Evolutionary conservation across 2,888 invertebrate species (phyloP), one percentile per base, ranked within the genome.

Genomic region (Stegana nigrithorax): DNA sequence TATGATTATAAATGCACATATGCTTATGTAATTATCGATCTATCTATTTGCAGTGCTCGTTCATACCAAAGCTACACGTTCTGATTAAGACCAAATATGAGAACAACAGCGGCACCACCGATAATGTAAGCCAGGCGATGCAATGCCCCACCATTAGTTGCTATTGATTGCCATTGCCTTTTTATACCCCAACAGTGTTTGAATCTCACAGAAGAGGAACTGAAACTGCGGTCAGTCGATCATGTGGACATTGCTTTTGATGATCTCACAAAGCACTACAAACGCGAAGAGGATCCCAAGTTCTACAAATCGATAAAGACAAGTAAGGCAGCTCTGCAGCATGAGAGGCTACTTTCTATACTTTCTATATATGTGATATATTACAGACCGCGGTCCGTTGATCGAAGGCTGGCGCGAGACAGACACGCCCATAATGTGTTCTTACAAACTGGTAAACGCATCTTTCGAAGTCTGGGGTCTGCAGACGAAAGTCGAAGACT

Each of bases 381-480:
- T 26, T 14, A 0, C 50, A 84, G 90, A 90, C 8, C 89, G 96
- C 29, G 96, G 96, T 0, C 95, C 95, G 0, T 86, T 96, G 4
- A 88, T 91, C 19, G 93, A 94, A 83, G 93, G 93, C 2, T 96
- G 96, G 96, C 87, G 90, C 57, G 90, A 91, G 14, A 88, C 87
- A 0, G 89, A 88, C 27, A 87, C 88, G 66, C 96, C 96, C 0
- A 91, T 96, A 55, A 96, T 96, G 96, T 96, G 96, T 86, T 96
- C 96, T 65, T 97, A 97, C 81, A 96, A 97, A 86, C 87, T 93
- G 59, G 95, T 96, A 0, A 89, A 91, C 80, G 93, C 92, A 29
- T 92, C 91, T 66, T 96, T 96, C 84, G 96, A 96, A 86, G 93
- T 97, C 4, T 96, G 96, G 94, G 96, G 96, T 0, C 86, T 96